Conservation (phyloP, 2,888 invertebrate genomes). For the Pasiphila rectangulata region DNA sequence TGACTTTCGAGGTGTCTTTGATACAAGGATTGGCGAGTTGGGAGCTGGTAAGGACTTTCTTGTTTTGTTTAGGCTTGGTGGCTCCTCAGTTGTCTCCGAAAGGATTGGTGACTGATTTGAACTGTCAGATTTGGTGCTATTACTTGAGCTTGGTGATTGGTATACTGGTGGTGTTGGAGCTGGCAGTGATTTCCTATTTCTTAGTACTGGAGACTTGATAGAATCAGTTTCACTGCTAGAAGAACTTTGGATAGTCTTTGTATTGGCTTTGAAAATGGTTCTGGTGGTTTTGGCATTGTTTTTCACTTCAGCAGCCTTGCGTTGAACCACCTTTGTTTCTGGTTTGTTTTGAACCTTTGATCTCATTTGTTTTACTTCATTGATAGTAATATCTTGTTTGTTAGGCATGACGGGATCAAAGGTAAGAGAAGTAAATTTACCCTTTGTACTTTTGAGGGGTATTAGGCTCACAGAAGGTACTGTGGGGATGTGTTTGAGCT, state of each 20-base stretch:
- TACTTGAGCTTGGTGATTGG: conserved; percentile 5
- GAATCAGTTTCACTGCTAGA: conserved; percentile 40
- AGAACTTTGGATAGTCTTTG: conserved; percentile 30
- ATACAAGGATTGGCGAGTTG: conserved; percentile 18
- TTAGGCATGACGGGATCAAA: conserved; percentile 44
- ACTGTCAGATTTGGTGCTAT: conserved; percentile 8
- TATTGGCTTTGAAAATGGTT: conserved; percentile 20
- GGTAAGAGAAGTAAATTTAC: conserved; percentile 36
- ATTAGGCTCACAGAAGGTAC: conserved; percentile 35
- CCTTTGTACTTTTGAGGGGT: conserved; percentile 32
- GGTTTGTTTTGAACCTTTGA: conserved; percentile 28
- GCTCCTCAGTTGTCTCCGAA: background rate
- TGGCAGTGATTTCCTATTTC: conserved; percentile 1
- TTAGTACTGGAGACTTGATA: background rate
- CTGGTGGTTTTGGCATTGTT: conserved; percentile 34
- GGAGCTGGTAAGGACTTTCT: conserved; percentile 29
- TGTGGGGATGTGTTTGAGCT: conserved; percentile 44
- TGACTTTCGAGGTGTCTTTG: conserved; percentile 17
- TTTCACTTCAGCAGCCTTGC: conserved; percentile 24
- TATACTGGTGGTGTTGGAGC: background rate
- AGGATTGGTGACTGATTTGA: background rate
- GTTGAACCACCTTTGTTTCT: conserved; percentile 23
- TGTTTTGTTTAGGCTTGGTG: conserved; percentile 13
- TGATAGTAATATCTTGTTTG: conserved; percentile 9
- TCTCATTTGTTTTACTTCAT: conserved; percentile 25